Base-by-base conservation (phyloP, 1,140 invertebrate genomes). In the Adoxophyes honmai region DNA sequence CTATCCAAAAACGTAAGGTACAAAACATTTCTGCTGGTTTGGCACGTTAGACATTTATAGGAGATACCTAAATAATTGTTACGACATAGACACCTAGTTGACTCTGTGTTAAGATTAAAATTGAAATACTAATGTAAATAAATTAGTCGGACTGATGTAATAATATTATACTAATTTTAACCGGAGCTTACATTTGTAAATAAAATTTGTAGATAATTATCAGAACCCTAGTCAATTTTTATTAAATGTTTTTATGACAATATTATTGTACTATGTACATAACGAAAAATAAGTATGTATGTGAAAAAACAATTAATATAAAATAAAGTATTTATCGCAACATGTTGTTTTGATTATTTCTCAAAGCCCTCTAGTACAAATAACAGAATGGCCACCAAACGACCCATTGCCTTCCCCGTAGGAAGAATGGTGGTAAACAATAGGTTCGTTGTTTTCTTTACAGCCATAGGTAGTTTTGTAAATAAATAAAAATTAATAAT, bases 181-280 rank as follows among this genome's bases (percentile, higher is more conserved):
- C 78, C 66, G 68, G 79, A 84, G 79, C 81, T 84, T 83, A 84
- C 55, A 73, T 62, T 76, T 82, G 78, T 86, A 82, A 68, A 84
- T 80, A 86, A 51, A 75, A 66, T 83, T 74, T 83, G 76, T 86
- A 84, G 77, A 78, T 80, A 83, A n/a, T 60, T 65, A 61, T 71
- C 64, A 73, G 70, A 74, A 70, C 59, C 75, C 71, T 86, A 86
- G 83, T 86, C 81, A 86, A 86, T 86, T 86, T 86, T 79, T 80
- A 85, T 81, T 85, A 56, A 81, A 79, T 81, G 75, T 85, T 83
- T 65, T 81, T 81, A 80, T 68, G 83, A 84, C 83, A 85, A 86
- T 86, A 82, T 85, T 63, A 85, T 81, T 85, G 80, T 85, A 84
- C 68, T 72, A 33, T 81, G 80, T 86, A 85, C 73, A 85, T 84